Base-by-base conservation (phyloP, 2,797 vertebrate species). In the Gallinago solitaria region DNA sequence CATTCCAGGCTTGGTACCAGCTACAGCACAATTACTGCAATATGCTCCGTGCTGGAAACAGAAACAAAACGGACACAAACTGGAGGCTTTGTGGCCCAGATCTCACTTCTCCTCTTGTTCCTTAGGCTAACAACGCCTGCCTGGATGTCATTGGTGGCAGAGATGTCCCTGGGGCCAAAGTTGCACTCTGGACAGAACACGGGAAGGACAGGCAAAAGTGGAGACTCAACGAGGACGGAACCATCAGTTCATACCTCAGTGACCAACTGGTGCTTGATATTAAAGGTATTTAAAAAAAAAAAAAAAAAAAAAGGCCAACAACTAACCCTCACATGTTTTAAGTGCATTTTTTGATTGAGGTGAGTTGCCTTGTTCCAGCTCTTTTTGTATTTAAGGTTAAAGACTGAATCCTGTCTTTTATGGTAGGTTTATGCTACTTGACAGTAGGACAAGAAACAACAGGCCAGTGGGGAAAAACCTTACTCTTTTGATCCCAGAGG, bases 81-180 rank as follows among this genome's bases (percentile, higher is more conserved):
- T 5, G 2, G 6, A 61, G 67, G 47, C 69, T 79, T 12, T 74
- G 37, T 13, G 71, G 60, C 37, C 83, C 45, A 39, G 7, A 39
- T 86, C 47, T 93, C 70, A 64, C 33, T 30, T 63, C 74, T 80
- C 23, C 16, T 70, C 50, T 48, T 39, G 12, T 50, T 23, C 67
- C 78, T 32, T 77, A 99, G 99, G 98, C 97, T 39, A 98, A 90
- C 90, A 97, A 97, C 30, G 97, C 98, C 20, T 99, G 98, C 63
- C 97, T 99, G 70, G 98, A 98, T 86, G 98, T 99, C 90, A 98
- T 98, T 43, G 98, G 98, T 33, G 98, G 98, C 73, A 98, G 98
- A 93, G 98, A 98, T 1, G 60, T 91, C 45, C 98, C 98, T 0
- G 98, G 98, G 37, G 98, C 98, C 51, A 98, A 98, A 88, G 98